Evolutionary conservation across 2,888 invertebrate species (phyloP).

Genomic region (Argyresthia albistria): DNA sequence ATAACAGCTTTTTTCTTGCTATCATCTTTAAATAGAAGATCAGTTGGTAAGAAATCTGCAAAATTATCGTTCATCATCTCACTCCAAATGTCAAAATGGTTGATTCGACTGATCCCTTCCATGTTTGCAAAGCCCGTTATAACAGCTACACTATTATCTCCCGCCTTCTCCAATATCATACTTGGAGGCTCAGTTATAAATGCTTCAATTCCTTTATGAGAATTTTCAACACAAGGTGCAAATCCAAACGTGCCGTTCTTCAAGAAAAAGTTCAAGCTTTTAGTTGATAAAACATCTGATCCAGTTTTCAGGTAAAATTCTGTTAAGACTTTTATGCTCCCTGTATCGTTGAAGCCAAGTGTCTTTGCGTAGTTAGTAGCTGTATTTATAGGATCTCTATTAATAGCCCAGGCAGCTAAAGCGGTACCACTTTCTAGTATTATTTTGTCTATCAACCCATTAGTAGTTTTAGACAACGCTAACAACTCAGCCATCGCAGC

Average conservation of each 20-base stretch:
- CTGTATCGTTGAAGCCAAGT: conserved; percentile 46
- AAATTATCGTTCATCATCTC: conserved; percentile 52
- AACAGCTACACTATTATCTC: conserved; percentile 34
- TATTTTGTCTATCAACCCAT: conserved; percentile 45
- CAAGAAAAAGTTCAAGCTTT: conserved; percentile 46
- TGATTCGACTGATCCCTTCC: conserved; percentile 54
- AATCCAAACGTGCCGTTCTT: conserved; percentile 57
- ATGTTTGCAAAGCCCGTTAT: conserved; percentile 50
- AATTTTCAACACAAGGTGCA: conserved; percentile 51
- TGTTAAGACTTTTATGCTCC: conserved; percentile 39
- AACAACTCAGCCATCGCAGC: conserved; percentile 68
- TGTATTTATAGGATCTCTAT: conserved; percentile 46
- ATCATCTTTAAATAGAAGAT: conserved; percentile 32
- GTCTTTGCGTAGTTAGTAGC: conserved; percentile 49
- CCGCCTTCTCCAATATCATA: conserved; percentile 35
- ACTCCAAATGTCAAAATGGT: conserved; percentile 43
- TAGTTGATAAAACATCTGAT: conserved; percentile 23
- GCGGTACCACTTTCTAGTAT: conserved; percentile 58
- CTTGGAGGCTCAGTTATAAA: conserved; percentile 51
- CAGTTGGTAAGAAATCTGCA: conserved; percentile 47
- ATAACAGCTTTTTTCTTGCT: conserved; percentile 27
- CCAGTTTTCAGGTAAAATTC: conserved; percentile 47
- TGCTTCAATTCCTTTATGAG: conserved; percentile 30
- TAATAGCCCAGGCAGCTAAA: conserved; percentile 46
- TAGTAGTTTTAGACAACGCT: conserved; percentile 36